Conservation (phyloP, 2,888 invertebrate species). For the Drosophila demipolita region DNA sequence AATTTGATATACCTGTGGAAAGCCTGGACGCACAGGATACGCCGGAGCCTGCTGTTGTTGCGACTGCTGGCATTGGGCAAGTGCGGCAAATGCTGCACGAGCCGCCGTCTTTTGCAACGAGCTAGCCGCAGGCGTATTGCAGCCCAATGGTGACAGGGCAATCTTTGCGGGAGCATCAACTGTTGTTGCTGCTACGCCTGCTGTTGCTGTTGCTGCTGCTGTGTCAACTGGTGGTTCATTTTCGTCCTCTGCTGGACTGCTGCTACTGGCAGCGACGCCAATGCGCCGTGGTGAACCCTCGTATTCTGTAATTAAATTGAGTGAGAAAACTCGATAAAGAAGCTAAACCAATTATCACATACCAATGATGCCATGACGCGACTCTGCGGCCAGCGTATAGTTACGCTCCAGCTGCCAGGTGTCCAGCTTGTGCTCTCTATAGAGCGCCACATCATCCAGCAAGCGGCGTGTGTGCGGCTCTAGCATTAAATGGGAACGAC, state of each 20-base stretch:
- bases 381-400: slow-evolving; percentile 80
- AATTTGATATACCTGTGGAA: slow-evolving; percentile 88
- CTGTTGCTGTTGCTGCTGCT: slow-evolving; percentile 26
- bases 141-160: slow-evolving; percentile 40
- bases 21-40: slow-evolving; percentile 93
- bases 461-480: slow-evolving; percentile 44
- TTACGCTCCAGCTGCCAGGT: slow-evolving; percentile 80
- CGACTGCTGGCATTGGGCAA: slow-evolving; percentile 51
- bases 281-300: slow-evolving; percentile 71
- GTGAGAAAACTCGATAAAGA: not conserved
- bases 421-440: slow-evolving; percentile 65
- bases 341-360: slow-evolving; percentile 6
- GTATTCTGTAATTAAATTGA: slow-evolving; percentile 46
- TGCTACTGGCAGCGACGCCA: slow-evolving; percentile 56
- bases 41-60: slow-evolving; percentile 51
- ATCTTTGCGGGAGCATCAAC: slow-evolving; percentile 44
- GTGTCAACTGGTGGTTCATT: slow-evolving; percentile 55
- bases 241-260: slow-evolving; percentile 54
- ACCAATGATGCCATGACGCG: slow-evolving; percentile 82
- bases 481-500: slow-evolving; percentile 25
- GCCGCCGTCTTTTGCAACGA: slow-evolving; percentile 63
- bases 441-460: slow-evolving; percentile 47
- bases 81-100: slow-evolving; percentile 57
- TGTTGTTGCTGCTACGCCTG: slow-evolving; percentile 1
- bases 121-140: slow-evolving; percentile 30